Evolutionary conservation across 2,888 invertebrate species (phyloP), one percentile per base, ranked within the genome.

Genomic region (Plusia festucae): DNA sequence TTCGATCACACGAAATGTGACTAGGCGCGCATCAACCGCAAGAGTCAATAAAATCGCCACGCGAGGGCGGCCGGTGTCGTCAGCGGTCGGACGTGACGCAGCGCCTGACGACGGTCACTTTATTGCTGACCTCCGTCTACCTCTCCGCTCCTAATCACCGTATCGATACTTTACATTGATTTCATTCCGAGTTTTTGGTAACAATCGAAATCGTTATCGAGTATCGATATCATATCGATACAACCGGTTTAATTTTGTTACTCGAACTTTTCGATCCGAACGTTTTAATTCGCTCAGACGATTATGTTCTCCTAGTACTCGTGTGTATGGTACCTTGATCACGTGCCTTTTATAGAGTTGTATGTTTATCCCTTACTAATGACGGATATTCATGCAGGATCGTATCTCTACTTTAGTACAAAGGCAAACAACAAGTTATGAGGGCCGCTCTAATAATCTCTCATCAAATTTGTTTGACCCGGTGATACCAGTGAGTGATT

Each of bases 61-160:
- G 70, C 89, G 92, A 91, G 92, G 92, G 89, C 81, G 40, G 76
- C 82, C 82, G 71, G 74, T 64, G 75, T 78, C 76, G 82, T 76
- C 82, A 84, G 88, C 86, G 91, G 90, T 88, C 88, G 87, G 92
- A 92, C 91, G 91, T 93, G 94, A 93, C 93, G 91, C 89, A 86
- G 90, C 89, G 83, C 71, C 88, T 94, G 94, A 95, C 94, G 94
- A 92, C 90, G 94, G 94, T 94, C 93, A 91, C 88, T 93, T 93
- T 95, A 94, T 94, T 95, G 95, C 94, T 95, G 94, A 94, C 94
- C 94, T 92, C 90, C 88, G 94, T 93, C 94, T 93, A 87, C 85
- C 82, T 83, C 87, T 93, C 86, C 82, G 83, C 87, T 91, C 92
- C 93, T 93, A 92, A 92, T 93, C 89, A 89, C 86, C 77, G 71